Evolutionary conservation across 2,797 vertebrate genomes (phyloP).

Genomic region (Pseudotriccus pelzelni): DNA sequence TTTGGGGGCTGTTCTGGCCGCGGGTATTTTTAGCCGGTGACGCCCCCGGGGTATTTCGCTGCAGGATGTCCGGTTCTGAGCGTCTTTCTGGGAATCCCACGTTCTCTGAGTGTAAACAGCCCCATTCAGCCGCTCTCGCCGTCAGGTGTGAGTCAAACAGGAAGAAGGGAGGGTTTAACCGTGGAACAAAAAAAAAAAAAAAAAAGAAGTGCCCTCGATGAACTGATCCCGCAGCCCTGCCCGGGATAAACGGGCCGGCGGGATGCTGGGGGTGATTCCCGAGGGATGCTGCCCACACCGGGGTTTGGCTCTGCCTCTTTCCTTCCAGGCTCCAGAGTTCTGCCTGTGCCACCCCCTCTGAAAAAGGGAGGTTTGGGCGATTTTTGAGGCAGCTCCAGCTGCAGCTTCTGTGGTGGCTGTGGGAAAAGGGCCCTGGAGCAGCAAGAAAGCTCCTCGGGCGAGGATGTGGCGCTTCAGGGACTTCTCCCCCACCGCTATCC

Average conservation of each 20-base stretch:
- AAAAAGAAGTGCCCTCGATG: not conserved
- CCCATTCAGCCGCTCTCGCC: slow-evolving; percentile 56
- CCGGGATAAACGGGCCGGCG: accelerated
- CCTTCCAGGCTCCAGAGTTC: not conserved
- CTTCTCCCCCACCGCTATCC: not conserved
- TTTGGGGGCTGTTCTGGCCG: slow-evolving; percentile 35
- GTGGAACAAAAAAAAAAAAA: too few species aligned
- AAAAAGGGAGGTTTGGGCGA: not conserved
- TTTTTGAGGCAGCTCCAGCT: not conserved
- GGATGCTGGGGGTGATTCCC: accelerated
- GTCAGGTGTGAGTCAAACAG: slow-evolving; percentile 81
- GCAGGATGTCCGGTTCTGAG: slow-evolving; percentile 80
- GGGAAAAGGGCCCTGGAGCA: not conserved
- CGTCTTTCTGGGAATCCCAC: slow-evolving; percentile 84
- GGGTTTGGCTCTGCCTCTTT: not conserved
- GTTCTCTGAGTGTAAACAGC: slow-evolving; percentile 81
- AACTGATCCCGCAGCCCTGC: accelerated
- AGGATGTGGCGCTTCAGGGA: accelerated
- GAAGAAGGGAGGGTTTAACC: not conserved
- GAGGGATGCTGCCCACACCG: accelerated
- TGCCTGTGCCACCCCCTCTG: not conserved
- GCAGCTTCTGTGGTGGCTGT: not conserved
- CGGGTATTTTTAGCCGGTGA: slow-evolving; percentile 79
- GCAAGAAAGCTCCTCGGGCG: accelerated
- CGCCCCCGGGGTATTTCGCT: slow-evolving; percentile 77